Evolutionary conservation across 2,797 vertebrate genomes (phyloP), one percentile per base, ranked within the genome.

Genomic region (Clarias laeviceps): DNA sequence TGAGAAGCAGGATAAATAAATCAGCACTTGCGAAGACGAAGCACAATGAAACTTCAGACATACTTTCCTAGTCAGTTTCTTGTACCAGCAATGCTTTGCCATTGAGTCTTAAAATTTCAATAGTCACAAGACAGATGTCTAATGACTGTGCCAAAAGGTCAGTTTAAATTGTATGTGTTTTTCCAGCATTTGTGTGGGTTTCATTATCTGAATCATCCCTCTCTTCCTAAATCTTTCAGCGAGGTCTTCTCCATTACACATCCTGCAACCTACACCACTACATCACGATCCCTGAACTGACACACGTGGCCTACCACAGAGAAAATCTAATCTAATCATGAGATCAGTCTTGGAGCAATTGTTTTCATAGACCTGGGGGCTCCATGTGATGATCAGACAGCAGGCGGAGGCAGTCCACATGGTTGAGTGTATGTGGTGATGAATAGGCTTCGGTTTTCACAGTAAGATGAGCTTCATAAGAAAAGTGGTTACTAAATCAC

Each of bases 141-240:
- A 92, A 94, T 94, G 92, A 92, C 85, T 81, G 87, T 85, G 82
- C 89, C 73, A 84, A 78, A 87, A 84, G 88, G 88, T 92, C 90
- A 90, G 89, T 91, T 93, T 91, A 90, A 91, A 91, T 84, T 88
- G 88, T 91, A 89, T 89, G 89, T 88, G 89, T 93, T 93, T 90
- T 90, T 90, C 84, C 84, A 84, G 73, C 88, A 90, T 91, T 89
- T 88, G 90, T 90, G 85, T 88, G 84, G 65, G 89, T 86, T 86
- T 87, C 70, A 91, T 92, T 91, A 82, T 84, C 80, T 74, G 77
- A 89, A 90, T 85, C 88, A 89, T 89, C 84, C 81, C 70, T 82
- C 80, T 90, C 85, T 78, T 82, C 84, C 82, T 65, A 85, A 87
- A 82, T 80, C 66, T 45, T 87, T 88, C 70, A 85, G 69, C 88